Evolutionary conservation across 2,113 vertebrate species (phyloP), one percentile per base, ranked within the genome.

Genomic region (Nibea coibor): DNA sequence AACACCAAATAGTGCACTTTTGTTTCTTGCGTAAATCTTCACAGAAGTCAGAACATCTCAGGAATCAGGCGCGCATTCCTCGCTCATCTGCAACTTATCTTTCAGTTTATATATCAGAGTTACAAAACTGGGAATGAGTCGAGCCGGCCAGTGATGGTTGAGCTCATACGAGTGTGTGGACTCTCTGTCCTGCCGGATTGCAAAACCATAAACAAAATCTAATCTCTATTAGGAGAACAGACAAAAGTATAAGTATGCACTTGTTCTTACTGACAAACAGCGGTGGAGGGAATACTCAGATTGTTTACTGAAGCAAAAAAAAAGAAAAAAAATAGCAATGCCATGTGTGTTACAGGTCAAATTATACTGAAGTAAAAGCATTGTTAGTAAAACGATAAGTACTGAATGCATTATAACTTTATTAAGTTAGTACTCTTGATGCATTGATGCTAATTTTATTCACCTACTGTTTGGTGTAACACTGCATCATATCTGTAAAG

Each of bases 41-140:
- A 83, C 26, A 65, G 4, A 26, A 65, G 20, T 75, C 43, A 53
- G 43, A 63, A 56, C 19, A 24, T 72, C 28, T 63, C 42, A 15
- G 35, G n/a, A 76, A 43, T 54, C 47, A 72, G 70, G 50, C 68
- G 22, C 17, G 22, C 80, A 89, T 91, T 88, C 83, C 74, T 81
- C 20, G 5, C 50, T 82, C 82, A 67, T 77, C 82, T 91, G 84
- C 61, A 83, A 79, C 54, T 75, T 45, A n/a, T 84, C 71, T 71
- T 12, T 20, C 9, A 56, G 3, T 63, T 58, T 78, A 9, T 39
- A 63, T 15, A 72, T 39, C 43, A 68, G 43, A 58, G 43, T 80
- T 72, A 58, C 66, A 66, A 63, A 68, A 79, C 53, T 75, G 26
- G 31, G 31, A 64, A 45, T 10, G 39, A 20, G 26, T 89, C 5